Evolutionary conservation across 2,113 vertebrate genomes (phyloP).

Genomic region (Emydocephalus ijimae): DNA sequence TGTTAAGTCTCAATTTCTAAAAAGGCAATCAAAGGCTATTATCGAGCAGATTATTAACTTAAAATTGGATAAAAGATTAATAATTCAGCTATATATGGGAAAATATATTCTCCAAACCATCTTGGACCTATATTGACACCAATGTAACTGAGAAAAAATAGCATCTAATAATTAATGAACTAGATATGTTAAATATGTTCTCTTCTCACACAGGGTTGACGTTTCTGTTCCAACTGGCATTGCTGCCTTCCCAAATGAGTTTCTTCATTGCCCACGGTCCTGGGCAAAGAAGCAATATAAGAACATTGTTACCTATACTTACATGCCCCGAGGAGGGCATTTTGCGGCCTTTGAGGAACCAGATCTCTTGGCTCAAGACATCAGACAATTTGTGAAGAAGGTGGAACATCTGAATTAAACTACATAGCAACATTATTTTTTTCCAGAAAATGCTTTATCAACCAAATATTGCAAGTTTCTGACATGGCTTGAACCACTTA

Average conservation of each 20-base stretch:
- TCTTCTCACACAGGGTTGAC: slow-evolving; percentile 57
- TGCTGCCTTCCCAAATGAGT: slow-evolving; percentile 78
- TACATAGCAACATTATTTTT: not conserved
- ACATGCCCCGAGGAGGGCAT: slow-evolving; percentile 81
- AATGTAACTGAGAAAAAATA: not conserved
- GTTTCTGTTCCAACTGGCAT: slow-evolving; percentile 77
- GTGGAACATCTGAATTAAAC: slow-evolving; percentile 67
- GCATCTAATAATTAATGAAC: not conserved
- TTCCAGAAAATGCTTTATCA: not conserved
- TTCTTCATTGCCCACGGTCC: slow-evolving; percentile 66
- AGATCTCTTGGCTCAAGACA: slow-evolving; percentile 75
- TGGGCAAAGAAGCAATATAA: slow-evolving; percentile 69
- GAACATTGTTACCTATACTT: slow-evolving; percentile 76
- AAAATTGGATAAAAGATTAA: not conserved
- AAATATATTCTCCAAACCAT: not conserved
- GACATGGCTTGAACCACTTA: not conserved
- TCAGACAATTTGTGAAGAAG: slow-evolving; percentile 76
- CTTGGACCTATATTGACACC: not conserved
- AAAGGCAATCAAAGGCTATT: not conserved
- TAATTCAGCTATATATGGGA: not conserved
- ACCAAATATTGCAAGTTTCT: not conserved
- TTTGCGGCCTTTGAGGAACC: slow-evolving; percentile 87
- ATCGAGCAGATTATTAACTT: not conserved
- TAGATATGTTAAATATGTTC: not conserved
- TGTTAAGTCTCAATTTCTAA: not conserved